Base-by-base conservation (phyloP, 2,888 invertebrate species). In the Diplolepis rosae region DNA sequence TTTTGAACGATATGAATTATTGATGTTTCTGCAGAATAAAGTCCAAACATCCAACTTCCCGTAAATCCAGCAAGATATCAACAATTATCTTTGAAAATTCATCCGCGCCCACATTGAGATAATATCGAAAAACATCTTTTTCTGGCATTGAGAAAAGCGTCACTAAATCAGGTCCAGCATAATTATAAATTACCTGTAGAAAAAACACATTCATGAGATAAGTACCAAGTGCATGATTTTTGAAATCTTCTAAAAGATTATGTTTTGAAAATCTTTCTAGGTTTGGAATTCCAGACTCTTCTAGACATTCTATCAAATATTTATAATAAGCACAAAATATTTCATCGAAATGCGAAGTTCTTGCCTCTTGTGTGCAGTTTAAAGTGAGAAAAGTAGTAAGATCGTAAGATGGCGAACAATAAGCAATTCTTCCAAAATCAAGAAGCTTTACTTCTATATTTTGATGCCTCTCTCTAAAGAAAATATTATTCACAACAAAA, bases 391-490 rank as follows among this genome's bases (percentile, higher is more conserved):
- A 86, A 1, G 83, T 83, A 0, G 85, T 80, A 4, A 88, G 42
- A 65, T 88, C 88, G 4, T 82, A 70, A 11, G 81, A 77, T 0
- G 88, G 88, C 13, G 84, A 83, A 0, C 80, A 65, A 30, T 88
- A 86, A 32, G 72, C 68, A 0, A 86, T 61, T 28, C 81, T 30
- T 0, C 84, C 85, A 22, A 87, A 88, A 50, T 88, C 81, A 6
- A 82, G 71, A 1, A 81, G 52, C 71, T 80, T 76, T 0, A 77
- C 75, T 7, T 74, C 30, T 6, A 76, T 1, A 5, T n/a, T 52
- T 9, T 65, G 1, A 1, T 54, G n/a, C 13, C 35, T 39, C 27
- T 66, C 51, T 6, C 78, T 78, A 52, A 82, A 87, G 13, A 88
- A 69, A 2, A 80, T 54, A 56, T 88, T 88, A 65, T 84, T 84